These are phyloP conservation scores for Caenorhabditis japonica DNA, from an alignment of 2,888 invertebrate species.

Conservation along the genomic window DNA sequence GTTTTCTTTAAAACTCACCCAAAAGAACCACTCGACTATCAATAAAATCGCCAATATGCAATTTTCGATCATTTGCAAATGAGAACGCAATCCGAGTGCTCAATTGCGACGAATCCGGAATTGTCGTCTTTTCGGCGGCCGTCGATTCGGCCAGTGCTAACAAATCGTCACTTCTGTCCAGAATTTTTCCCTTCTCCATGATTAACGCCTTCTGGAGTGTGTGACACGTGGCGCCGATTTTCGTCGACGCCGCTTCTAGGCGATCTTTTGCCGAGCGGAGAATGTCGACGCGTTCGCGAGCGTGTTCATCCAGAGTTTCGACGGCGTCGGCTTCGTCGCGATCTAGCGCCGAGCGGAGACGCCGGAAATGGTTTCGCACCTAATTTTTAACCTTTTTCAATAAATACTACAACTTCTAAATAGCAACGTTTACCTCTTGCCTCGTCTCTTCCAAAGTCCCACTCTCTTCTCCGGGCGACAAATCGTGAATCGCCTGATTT, in stretches of 20 bases:
- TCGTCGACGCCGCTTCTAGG: constrained; percentile 16
- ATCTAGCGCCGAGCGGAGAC: constrained; percentile 26
- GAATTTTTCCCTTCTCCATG: constrained; percentile 30
- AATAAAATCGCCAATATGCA: constrained; percentile 81
- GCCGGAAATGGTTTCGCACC: constrained; percentile 45
- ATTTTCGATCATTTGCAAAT: constrained; percentile 82
- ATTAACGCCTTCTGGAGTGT: constrained; percentile 39
- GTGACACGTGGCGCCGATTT: constrained; percentile 37
- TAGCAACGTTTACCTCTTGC: constrained; percentile 28
- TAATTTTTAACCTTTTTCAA: too few species aligned
- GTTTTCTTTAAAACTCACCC: constrained; percentile 16
- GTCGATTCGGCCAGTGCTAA: constrained; percentile 50
- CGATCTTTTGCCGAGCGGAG: constrained; percentile 30
- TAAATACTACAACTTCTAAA: too few species aligned
- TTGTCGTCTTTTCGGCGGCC: constrained; percentile 35
- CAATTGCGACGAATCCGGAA: constrained; percentile 62
- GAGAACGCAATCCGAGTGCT: constrained; percentile 81
- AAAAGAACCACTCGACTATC: constrained; percentile 74
- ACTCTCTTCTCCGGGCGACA: constrained; percentile 25
- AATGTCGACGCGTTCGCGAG: constrained; percentile 14
- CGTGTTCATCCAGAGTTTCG: constrained; percentile 24
- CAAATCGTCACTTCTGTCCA: constrained; percentile 53
- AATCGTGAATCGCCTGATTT: constrained; percentile 31
- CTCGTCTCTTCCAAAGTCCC: constrained; percentile 39
- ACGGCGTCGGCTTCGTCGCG: constrained; percentile 29